Evolutionary conservation across 2,113 vertebrate species (phyloP), one percentile per base, ranked within the genome.

Genomic region (Carollia perspicillata): DNA sequence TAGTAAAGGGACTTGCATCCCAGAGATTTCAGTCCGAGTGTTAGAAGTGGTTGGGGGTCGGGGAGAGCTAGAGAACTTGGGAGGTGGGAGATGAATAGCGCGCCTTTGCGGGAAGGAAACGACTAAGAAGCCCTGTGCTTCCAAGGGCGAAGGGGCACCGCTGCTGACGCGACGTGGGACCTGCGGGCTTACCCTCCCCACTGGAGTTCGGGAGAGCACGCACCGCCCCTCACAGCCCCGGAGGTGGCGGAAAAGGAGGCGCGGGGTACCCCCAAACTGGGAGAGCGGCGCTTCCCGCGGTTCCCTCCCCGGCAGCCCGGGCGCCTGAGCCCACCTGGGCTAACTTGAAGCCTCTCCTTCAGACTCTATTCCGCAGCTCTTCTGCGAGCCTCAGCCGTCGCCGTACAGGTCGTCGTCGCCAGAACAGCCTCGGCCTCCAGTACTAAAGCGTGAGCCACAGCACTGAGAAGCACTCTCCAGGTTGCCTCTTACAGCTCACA

Each of bases 261-360:
- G 92, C 78, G 47, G 66, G 72, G 89, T n/a, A 87, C 92, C 81
- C 86, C 65, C 20, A 88, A 86, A 71, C 68, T 71, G 1, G 30
- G 60, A 65, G 49, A 79, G n/a, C 28, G 35, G 69, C 71, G 87
- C 55, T 81, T 85, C 49, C 58, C 90, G 18, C 10, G 47, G 81
- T 63, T 44, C 79, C 68, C 66, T 81, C 58, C 84, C 84, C 20
- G 3, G n/a, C 40, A 69, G 77, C 85, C 87, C 60, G 18, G 86
- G 49, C 30, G 65, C 74, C 79, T 30, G 20, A 94, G 90, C 96
- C 72, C 96, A 97, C 97, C 97, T 95, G 94, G 72, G 83, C 92
- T 90, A 37, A 74, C 53, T 53, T 91, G 86, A 97, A 90, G 83
- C 68, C 55, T 47, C 26, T 89, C 86, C 60, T 94, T 79, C 84